phyloP scores from a whole-genome alignment of 2,113 vertebrate genomes.

The Cochlearius cochlearius region DNA sequence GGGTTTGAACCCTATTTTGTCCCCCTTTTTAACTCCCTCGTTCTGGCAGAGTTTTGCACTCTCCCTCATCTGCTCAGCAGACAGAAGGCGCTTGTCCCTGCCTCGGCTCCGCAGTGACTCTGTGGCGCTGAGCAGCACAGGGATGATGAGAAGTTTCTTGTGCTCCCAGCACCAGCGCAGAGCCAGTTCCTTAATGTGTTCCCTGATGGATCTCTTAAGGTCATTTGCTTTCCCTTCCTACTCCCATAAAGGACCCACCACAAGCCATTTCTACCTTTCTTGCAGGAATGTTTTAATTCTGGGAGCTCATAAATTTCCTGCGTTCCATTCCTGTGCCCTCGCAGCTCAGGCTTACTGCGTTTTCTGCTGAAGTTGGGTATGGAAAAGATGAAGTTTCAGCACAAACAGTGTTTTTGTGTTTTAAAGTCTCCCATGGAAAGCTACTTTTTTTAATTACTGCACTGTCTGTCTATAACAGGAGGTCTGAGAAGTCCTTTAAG shows the following conservation, averaged over 20 bases:
- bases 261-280: slow-evolving; percentile 8
- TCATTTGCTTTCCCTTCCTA: background rate
- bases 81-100: background rate
- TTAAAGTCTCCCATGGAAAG: background rate
- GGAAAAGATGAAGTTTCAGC: slow-evolving; percentile 23
- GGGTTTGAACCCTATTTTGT: background rate
- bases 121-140: background rate
- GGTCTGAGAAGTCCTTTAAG: background rate
- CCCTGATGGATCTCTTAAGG: background rate
- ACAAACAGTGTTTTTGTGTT: background rate
- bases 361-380: background rate
- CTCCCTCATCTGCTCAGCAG: background rate
- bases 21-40: accelerated
- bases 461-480: background rate
- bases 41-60: background rate
- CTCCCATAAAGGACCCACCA: background rate
- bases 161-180: background rate
- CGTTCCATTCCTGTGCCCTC: background rate
- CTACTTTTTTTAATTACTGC: background rate
- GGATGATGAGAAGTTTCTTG: background rate
- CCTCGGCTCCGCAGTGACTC: background rate
- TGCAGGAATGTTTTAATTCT: slow-evolving; percentile 39
- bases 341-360: background rate
- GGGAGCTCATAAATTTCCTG: slow-evolving; percentile 17
- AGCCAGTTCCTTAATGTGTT: background rate